phyloP scores from a whole-genome alignment of 1,140 invertebrate genomes.

The Eriocheir sinensis region DNA sequence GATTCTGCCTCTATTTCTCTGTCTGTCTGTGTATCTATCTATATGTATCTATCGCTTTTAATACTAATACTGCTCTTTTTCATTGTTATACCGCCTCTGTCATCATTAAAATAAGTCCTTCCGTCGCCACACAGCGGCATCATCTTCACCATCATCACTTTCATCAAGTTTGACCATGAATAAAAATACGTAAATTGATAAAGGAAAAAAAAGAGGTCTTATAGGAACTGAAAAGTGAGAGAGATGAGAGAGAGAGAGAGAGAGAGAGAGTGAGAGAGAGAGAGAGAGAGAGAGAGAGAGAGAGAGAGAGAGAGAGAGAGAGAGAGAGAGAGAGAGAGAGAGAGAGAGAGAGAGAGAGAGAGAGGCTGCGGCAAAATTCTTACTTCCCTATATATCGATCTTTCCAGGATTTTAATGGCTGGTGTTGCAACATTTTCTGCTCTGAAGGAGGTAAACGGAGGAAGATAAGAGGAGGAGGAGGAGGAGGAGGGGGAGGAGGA shows the following conservation, averaged over 20 bases:
- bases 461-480: background rate
- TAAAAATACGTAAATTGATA: too few species aligned
- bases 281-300: background rate
- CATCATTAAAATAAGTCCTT: too few species aligned
- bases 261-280: background rate
- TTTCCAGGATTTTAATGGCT: background rate
- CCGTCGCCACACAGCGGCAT: background rate
- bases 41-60: too few species aligned
- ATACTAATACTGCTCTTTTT: too few species aligned
- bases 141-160: too few species aligned
- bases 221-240: background rate
- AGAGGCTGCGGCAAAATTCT: conserved; percentile 4
- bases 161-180: too few species aligned
- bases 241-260: background rate
- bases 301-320: background rate
- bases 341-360: too few species aligned
- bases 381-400: background rate
- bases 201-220: background rate
- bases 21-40: too few species aligned
- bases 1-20: too few species aligned
- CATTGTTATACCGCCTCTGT: too few species aligned
- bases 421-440: background rate
- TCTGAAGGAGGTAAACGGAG: background rate
- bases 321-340: background rate
- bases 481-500: background rate